Percentiles rank a stretch among this genome's conserved stretches.
Evolutionary conservation across 2,888 invertebrate genomes (phyloP).

Genomic region (Beris morrisii): DNA sequence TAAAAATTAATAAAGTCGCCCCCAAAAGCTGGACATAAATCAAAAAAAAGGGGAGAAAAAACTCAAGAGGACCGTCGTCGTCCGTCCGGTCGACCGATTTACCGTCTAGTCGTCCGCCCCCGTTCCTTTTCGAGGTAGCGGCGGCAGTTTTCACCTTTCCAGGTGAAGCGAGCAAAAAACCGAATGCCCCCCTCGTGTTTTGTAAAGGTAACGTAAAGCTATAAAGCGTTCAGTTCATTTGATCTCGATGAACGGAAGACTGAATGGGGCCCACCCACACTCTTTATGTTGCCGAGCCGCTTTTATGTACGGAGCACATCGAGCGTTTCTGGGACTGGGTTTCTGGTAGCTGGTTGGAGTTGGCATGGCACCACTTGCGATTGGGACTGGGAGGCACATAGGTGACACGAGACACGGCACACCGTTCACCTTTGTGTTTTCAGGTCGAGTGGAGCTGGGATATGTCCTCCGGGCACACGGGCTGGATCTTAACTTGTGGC

Average conservation of each 20-base stretch:
- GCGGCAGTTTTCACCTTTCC: background rate
- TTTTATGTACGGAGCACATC: background rate
- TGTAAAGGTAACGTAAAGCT: constrained; percentile 13
- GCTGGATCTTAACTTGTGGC: background rate
- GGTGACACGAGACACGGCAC: background rate
- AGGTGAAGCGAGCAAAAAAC: background rate
- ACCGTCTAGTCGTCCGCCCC: background rate
- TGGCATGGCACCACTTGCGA: background rate
- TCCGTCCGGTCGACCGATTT: constrained; percentile 12
- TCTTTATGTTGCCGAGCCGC: background rate
- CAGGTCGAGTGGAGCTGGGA: constrained; percentile 24
- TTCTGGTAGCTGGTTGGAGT: background rate
- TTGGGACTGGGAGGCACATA: background rate
- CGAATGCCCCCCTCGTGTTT: background rate
- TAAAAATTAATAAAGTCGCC: constrained; percentile 33
- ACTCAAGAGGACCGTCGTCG: background rate
- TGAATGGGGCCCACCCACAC: constrained; percentile 30
- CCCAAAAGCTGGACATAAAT: constrained; percentile 27
- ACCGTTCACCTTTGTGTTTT: constrained; percentile 21
- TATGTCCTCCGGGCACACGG: constrained; percentile 4
- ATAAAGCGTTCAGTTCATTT: constrained; percentile 31
- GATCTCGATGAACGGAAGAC: constrained; percentile 20
- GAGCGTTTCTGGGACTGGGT: background rate
- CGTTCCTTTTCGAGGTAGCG: too few species aligned
- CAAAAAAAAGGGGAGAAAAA: background rate